A percentile compares a stretch with the other conserved stretches of the same genome.
Conservation (phyloP, 2,888 invertebrate species). For the Gymnocheta viridis region DNA sequence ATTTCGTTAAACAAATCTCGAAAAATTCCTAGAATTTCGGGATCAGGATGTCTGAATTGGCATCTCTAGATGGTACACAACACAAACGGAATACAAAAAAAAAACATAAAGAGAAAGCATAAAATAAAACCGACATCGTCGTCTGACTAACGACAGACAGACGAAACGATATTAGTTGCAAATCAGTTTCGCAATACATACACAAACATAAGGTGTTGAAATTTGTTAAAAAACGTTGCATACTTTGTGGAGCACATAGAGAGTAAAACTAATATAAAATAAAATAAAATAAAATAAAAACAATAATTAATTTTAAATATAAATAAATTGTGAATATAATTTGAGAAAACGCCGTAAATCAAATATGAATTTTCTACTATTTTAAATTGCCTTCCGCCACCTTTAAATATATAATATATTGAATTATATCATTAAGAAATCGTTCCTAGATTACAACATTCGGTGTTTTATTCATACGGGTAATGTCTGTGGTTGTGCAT, state of each 20-base stretch:
- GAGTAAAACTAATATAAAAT: conserved; percentile 24
- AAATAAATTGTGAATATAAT: not conserved
- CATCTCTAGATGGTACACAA: too few relatives aligned
- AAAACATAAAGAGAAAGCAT: conserved; percentile 27
- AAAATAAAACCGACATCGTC: conserved; percentile 43
- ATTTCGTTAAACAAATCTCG: too few relatives aligned
- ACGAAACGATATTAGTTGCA: conserved; percentile 70
- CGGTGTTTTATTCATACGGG: conserved; percentile 10
- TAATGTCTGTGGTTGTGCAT: conserved; percentile 27
- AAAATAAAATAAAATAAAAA: not conserved
- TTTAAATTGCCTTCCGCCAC: not conserved
- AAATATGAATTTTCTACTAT: not conserved
- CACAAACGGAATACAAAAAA: conserved; percentile 42
- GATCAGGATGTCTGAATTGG: too few relatives aligned
- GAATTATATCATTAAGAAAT: conserved; percentile 54
- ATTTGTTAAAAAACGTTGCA: conserved; percentile 65
- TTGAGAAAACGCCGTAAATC: not conserved
- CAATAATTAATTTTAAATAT: conserved; percentile 5
- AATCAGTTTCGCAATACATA: conserved; percentile 81
- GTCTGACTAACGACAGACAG: conserved; percentile 69
- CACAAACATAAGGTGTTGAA: conserved; percentile 80
- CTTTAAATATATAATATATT: not conserved
- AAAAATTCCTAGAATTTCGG: too few relatives aligned
- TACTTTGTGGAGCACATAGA: conserved; percentile 67
- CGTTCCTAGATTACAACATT: conserved; percentile 36